These are phyloP conservation scores for Amblyopsis rosae DNA, from an alignment of 2,113 vertebrate species.

Conservation along the genomic window DNA sequence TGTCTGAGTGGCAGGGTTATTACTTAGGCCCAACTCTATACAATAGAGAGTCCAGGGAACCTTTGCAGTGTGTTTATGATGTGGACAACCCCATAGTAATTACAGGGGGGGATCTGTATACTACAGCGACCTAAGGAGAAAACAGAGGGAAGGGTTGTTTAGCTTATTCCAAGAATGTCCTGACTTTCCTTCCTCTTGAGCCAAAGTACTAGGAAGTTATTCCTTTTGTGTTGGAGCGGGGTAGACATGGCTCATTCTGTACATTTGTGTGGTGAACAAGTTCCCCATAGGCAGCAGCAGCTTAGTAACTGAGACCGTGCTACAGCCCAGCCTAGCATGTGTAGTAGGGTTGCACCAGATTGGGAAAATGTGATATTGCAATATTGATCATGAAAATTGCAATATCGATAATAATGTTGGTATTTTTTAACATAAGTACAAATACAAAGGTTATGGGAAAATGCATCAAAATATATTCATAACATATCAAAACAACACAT, in stretches of 20 bases:
- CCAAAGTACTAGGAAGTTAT: constrained; percentile 11
- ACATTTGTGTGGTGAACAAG: constrained; percentile 15
- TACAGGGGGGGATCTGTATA: constrained; percentile 23
- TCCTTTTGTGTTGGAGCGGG: constrained; percentile 20
- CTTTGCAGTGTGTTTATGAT: not conserved
- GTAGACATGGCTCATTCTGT: constrained; percentile 14
- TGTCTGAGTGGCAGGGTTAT: constrained; percentile 38
- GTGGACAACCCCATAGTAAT: not conserved
- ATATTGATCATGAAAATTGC: too few species aligned
- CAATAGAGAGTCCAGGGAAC: not conserved
- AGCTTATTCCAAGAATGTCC: constrained; percentile 65
- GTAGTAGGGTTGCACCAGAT: too few species aligned
- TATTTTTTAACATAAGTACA: too few species aligned
- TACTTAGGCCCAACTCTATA: constrained; percentile 1
- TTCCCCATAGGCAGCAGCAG: too few species aligned
- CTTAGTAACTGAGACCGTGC: too few species aligned
- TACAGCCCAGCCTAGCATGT: too few species aligned
- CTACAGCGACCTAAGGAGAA: constrained; percentile 46
- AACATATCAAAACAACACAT: too few species aligned
- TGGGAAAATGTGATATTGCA: too few species aligned
- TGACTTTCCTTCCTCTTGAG: constrained; percentile 64
- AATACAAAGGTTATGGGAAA: too few species aligned
- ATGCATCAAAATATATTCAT: too few species aligned
- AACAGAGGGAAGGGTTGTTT: constrained; percentile 62
- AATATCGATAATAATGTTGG: too few species aligned